phyloP scores from a whole-genome alignment of 92 coral and sea anemone genomes.

The Porites rus region DNA sequence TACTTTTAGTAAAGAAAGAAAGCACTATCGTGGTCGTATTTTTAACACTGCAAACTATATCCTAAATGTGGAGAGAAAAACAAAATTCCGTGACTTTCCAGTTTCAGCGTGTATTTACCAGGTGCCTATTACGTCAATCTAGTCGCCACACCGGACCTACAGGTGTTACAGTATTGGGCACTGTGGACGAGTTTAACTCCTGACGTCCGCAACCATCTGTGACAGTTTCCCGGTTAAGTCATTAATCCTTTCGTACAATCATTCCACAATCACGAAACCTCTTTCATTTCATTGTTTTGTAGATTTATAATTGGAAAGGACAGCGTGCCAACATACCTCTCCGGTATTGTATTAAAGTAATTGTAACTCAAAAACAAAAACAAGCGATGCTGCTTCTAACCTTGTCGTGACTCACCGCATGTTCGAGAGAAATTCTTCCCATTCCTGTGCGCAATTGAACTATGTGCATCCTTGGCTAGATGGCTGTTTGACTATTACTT shows the following conservation, averaged over 20 bases:
- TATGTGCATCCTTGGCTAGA: conserved; percentile 7
- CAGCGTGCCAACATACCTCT: background rate
- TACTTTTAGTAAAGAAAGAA: background rate
- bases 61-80: conserved; percentile 10
- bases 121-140: conserved; percentile 43
- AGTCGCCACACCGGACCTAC: conserved; percentile 62
- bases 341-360: background rate
- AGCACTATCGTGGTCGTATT: background rate
- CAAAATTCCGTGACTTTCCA: conserved; percentile 43
- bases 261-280: conserved; percentile 36
- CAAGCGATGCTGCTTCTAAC: conserved; percentile 1
- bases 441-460: conserved; percentile 29
- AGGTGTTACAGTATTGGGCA: conserved; percentile 36
- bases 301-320: background rate
- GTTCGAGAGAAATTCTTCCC: conserved; percentile 32
- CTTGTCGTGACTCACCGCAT: conserved; percentile 32
- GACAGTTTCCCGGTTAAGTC: conserved; percentile 51
- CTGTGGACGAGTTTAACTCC: background rate
- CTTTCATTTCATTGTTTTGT: background rate
- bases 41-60: background rate
- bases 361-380: background rate
- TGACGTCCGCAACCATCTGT: conserved; percentile 40
- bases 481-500: conserved; percentile 33
- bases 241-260: conserved; percentile 33
- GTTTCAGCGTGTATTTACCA: conserved; percentile 26